These are phyloP conservation scores for Potamilus streckersoni DNA, from an alignment of 1,140 invertebrate genomes.

Conservation along the genomic window DNA sequence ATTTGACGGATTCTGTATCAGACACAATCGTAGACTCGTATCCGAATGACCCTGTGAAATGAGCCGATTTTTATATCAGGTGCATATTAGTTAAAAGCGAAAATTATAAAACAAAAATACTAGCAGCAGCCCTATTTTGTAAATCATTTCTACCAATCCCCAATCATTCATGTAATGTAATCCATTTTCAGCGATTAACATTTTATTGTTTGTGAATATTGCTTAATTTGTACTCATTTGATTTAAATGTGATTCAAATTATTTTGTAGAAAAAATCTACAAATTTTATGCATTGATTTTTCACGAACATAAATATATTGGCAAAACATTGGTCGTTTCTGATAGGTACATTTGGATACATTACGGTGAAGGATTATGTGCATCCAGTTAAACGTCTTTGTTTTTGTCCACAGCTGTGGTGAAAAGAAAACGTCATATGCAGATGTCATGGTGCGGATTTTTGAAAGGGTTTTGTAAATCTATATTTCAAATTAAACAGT, in stretches of 20 bases:
- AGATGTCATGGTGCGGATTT: no score
- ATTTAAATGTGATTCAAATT: background rate
- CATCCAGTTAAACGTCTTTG: background rate
- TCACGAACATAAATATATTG: background rate
- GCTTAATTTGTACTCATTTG: background rate
- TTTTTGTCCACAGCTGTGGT: background rate
- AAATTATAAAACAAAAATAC: background rate
- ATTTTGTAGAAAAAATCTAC: background rate
- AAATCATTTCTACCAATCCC: background rate
- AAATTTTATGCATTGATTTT: background rate
- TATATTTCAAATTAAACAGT: no score
- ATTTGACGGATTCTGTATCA: conserved; percentile 10
- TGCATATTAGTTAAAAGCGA: background rate
- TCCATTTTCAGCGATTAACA: background rate
- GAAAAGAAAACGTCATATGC: no score
- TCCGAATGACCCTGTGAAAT: conserved; percentile 20
- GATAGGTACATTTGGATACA: background rate
- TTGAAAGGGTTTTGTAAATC: no score
- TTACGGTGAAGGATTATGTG: conserved; percentile 1
- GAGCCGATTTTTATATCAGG: background rate
- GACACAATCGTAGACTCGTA: conserved; percentile 25
- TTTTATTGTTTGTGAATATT: background rate
- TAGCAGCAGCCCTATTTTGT: background rate
- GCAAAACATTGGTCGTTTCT: background rate
- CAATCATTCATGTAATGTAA: background rate